These are phyloP conservation scores for Phortica okadai DNA, from an alignment of 2,888 invertebrate genomes.

Conservation along the genomic window DNA sequence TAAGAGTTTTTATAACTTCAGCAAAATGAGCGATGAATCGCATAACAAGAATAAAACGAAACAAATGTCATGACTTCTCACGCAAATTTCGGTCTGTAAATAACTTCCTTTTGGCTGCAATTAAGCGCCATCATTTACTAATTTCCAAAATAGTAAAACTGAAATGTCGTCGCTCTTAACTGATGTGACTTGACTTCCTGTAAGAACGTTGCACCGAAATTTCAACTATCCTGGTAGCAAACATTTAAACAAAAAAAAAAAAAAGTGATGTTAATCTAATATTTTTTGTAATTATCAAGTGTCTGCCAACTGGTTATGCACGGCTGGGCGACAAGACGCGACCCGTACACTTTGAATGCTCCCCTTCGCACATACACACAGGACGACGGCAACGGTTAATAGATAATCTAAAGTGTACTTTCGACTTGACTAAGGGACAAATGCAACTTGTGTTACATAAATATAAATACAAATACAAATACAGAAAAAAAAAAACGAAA, in stretches of 20 bases:
- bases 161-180: neutral
- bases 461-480: neutral
- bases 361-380: neutral
- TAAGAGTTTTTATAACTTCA: too few species aligned
- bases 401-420: conserved; percentile 67
- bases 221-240: conserved; percentile 17
- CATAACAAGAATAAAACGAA: too few species aligned
- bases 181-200: neutral
- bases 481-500: neutral
- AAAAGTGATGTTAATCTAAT: conserved; percentile 64
- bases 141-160: neutral
- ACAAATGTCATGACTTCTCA: neutral
- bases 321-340: conserved; percentile 46
- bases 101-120: conserved; percentile 31
- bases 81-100: conserved; percentile 13
- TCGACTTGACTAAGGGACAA: conserved; percentile 42
- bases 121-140: conserved; percentile 12
- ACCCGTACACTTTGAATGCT: conserved; percentile 27
- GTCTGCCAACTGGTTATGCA: conserved; percentile 61
- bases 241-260: neutral
- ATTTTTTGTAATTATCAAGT: conserved; percentile 60
- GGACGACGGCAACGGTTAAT: conserved; percentile 28
- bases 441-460: neutral
- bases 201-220: neutral
- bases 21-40: too few species aligned